These are phyloP conservation scores for Halocynthia aurantium DNA, from an alignment of 23 tunicate genomes.

Conservation along the genomic window DNA sequence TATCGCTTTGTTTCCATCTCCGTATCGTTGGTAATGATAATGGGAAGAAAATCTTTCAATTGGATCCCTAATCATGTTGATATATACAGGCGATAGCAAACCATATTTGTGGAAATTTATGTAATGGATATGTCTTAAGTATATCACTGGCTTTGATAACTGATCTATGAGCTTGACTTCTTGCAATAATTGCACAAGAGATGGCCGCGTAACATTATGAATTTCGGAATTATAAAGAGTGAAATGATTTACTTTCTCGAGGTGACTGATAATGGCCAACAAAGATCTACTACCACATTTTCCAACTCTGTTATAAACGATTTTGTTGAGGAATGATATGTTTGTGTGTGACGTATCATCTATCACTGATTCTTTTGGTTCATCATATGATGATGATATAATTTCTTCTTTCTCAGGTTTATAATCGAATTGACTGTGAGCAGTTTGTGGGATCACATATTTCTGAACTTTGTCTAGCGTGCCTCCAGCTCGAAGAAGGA, in stretches of 20 bases:
- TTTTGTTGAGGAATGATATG: slow-evolving; percentile 8
- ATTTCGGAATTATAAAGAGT: slow-evolving; percentile 47
- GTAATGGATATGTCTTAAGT: slow-evolving; percentile 80
- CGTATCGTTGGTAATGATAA: slow-evolving; percentile 75
- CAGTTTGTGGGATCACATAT: no score
- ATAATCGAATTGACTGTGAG: no score
- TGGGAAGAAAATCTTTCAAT: slow-evolving; percentile 86
- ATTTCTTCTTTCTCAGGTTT: no score
- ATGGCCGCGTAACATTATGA: slow-evolving; percentile 47
- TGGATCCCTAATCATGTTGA: slow-evolving; percentile 91
- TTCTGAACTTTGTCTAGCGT: no score
- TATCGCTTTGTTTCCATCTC: slow-evolving; percentile 28
- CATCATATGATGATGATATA: no score
- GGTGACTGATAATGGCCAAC: slow-evolving; percentile 30
- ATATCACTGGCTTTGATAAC: slow-evolving; percentile 56
- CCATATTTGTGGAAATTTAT: slow-evolving; percentile 76
- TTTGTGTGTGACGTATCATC: background rate
- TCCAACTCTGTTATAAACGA: slow-evolving; percentile 89
- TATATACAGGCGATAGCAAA: slow-evolving; percentile 50
- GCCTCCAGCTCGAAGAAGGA: no score
- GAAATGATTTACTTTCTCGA: slow-evolving; percentile 39
- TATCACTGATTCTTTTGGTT: no score
- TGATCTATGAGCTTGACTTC: slow-evolving; percentile 42
- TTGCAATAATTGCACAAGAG: slow-evolving; percentile 13
- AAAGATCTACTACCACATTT: slow-evolving; percentile 98